Percentiles rank a stretch among this genome's conserved stretches.
Conservation (phyloP, 2,888 invertebrate species). For the Trachelus iudaicus region DNA sequence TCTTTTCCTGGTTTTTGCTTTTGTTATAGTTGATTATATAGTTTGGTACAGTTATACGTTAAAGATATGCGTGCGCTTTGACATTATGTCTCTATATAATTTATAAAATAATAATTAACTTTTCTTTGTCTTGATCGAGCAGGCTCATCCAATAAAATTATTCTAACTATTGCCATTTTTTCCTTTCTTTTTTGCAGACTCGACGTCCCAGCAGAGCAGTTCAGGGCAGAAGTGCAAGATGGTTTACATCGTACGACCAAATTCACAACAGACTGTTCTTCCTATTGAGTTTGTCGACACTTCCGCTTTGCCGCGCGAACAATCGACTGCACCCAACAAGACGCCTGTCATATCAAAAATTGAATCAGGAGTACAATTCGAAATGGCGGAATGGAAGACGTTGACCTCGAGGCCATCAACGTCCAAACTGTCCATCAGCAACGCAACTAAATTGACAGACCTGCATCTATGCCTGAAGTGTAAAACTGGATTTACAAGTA, state of each 20-base stretch:
- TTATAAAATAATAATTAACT: no score
- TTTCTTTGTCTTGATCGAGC: no score
- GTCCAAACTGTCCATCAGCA: background rate
- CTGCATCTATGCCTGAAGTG: background rate
- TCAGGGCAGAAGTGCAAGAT: background rate
- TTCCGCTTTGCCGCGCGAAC: background rate
- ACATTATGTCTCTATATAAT: no score
- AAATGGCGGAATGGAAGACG: background rate
- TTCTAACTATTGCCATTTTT: no score
- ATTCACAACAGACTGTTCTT: background rate
- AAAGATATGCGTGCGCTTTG: no score
- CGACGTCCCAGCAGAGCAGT: no score
- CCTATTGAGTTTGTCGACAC: background rate
- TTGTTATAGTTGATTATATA: no score
- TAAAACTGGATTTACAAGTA: slow-evolving; percentile 2
- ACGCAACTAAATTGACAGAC: background rate
- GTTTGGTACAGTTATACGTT: no score
- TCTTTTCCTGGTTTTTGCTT: no score
- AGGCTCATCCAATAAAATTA: no score
- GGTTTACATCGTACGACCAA: background rate
- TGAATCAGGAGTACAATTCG: background rate
- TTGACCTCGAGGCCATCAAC: background rate
- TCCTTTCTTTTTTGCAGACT: no score
- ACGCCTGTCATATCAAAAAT: background rate
- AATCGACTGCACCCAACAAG: background rate